phyloP scores from a whole-genome alignment of 2,888 invertebrate genomes.

The Gonocerus acuteangulatus region DNA sequence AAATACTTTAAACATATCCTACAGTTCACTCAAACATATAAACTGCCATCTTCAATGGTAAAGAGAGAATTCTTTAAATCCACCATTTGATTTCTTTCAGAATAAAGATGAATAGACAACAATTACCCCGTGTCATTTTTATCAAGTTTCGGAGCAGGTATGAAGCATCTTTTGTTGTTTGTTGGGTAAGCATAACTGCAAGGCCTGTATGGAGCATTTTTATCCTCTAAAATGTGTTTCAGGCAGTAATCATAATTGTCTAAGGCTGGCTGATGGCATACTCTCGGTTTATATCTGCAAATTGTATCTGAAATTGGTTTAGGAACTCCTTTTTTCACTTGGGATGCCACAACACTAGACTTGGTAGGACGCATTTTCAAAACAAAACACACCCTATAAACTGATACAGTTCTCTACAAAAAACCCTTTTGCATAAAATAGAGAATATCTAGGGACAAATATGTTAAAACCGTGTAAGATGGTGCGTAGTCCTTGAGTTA shows the following conservation, averaged over 20 bases:
- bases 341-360: not conserved
- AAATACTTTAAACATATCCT: too few relatives aligned
- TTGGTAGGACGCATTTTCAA: too few relatives aligned
- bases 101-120: conserved; percentile 30
- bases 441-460: too few relatives aligned
- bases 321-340: conserved; percentile 3
- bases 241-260: conserved; percentile 70
- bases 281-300: conserved; percentile 46
- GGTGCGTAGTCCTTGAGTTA: too few relatives aligned
- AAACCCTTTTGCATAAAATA: too few relatives aligned
- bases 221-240: conserved; percentile 76
- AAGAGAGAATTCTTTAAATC: too few relatives aligned
- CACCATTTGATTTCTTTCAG: too few relatives aligned
- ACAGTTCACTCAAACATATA: too few relatives aligned
- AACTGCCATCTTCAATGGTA: too few relatives aligned
- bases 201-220: conserved; percentile 72
- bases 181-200: conserved; percentile 63
- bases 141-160: conserved; percentile 66
- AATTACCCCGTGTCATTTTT: conserved; percentile 58
- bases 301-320: conserved; percentile 1
- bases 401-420: too few relatives aligned
- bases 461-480: too few relatives aligned
- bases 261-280: conserved; percentile 59
- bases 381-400: too few relatives aligned
- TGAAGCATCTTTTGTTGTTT: conserved; percentile 66